Base-by-base conservation (phyloP, 2,113 vertebrate species). In the Oncorhynchus mykiss region DNA sequence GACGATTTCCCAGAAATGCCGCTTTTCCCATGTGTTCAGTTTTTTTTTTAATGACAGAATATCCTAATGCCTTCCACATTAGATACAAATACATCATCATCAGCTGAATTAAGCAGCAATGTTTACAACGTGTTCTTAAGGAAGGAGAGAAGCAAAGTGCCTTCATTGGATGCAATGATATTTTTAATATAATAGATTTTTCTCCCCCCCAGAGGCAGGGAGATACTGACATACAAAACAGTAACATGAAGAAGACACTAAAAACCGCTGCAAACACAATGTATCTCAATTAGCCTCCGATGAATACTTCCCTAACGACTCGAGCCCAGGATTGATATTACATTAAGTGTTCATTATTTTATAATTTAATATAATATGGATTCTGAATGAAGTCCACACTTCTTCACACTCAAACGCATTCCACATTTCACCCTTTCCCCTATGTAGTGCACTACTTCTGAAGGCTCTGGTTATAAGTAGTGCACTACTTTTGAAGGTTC, bases 41-140 rank as follows among this genome's bases (percentile, higher is more conserved):
- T n/a, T n/a, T n/a, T n/a, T n/a, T n/a, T n/a, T n/a, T n/a, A n/a
- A n/a, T n/a, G n/a, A n/a, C n/a, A n/a, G n/a, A n/a, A n/a, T n/a
- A 73, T 22, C 70, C 74, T 9, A 11, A 73, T 54, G 74, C 80
- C 24, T 73, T 79, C 68, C 69, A 80, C 65, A 85, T 86, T 77
- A 85, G 80, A 62, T 57, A 73, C 75, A 76, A 86, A 91, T 89
- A 79, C 83, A 88, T 92, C 80, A 88, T 85, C 88, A 87, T 71
- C 25, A 83, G 67, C 75, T 67, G 76, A 83, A 87, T 88, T 83
- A 88, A 74, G 71, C 69, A 70, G 67, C 73, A 75, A 65, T 80
- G 74, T 70, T 62, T 81, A 74, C 83, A 91, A 92, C 90, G 89
- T 81, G 89, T 91, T 79, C 74, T 49, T 54, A 5, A 12, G 49